These are phyloP conservation scores for Chaunax sp. DNA, from an alignment of 2,797 vertebrate genomes.

Conservation along the genomic window DNA sequence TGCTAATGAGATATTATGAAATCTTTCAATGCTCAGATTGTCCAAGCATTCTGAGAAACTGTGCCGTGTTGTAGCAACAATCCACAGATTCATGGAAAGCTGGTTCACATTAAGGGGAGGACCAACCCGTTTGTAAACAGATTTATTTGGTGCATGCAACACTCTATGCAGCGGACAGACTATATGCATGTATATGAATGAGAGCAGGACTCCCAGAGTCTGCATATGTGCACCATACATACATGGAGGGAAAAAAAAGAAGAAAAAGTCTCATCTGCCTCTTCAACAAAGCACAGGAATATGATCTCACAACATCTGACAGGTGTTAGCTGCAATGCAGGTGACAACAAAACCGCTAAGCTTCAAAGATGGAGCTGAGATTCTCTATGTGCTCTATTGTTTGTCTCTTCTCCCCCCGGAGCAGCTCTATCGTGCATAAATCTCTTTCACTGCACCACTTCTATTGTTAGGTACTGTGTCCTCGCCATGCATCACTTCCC, in stretches of 20 bases:
- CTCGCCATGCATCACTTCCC: conserved; percentile 2
- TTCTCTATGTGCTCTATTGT: neutral
- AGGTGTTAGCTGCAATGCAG: conserved; percentile 62
- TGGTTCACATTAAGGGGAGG: conserved; percentile 18
- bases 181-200: conserved; percentile 18
- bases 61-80: conserved; percentile 41
- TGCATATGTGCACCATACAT: conserved; percentile 22
- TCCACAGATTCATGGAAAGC: conserved; percentile 51
- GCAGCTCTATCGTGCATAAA: conserved; percentile 7
- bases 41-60: conserved; percentile 44
- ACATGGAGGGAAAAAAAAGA: neutral
- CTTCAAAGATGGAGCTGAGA: conserved; percentile 52
- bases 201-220: neutral
- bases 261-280: conserved; percentile 25
- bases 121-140: conserved; percentile 18
- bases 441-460: conserved; percentile 23
- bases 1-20: conserved; percentile 29
- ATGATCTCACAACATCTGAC: conserved; percentile 52
- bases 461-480: conserved; percentile 17
- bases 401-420: conserved; percentile 1
- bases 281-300: conserved; percentile 35
- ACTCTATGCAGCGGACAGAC: conserved; percentile 16
- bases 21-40: conserved; percentile 4
- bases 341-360: conserved; percentile 38
- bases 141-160: conserved; percentile 32